These are phyloP conservation scores for Drosophila oshimai DNA, from an alignment of 1,140 invertebrate genomes.

Conservation along the genomic window DNA sequence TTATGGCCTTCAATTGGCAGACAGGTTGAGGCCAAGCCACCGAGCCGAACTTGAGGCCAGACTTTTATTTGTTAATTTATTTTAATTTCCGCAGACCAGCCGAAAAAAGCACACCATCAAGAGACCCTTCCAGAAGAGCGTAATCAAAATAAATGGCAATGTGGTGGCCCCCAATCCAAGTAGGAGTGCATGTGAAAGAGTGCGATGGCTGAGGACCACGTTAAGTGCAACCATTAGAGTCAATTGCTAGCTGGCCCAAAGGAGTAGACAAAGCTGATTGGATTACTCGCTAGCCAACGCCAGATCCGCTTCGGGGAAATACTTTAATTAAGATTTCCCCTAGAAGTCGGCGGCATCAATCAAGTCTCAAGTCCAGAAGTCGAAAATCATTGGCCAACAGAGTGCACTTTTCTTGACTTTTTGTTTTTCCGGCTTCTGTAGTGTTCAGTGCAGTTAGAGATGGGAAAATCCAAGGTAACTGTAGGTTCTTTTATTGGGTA, in stretches of 20 bases:
- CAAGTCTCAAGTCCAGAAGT: conserved; percentile 35
- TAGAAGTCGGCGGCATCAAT: conserved; percentile 14
- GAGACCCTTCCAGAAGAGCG: not conserved
- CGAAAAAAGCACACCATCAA: not conserved
- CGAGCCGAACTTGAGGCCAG: conserved; percentile 7
- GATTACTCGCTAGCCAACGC: conserved; percentile 32
- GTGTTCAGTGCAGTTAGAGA: not conserved
- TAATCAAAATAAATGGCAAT: conserved; percentile 61
- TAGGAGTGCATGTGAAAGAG: conserved; percentile 49
- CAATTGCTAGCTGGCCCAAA: conserved; percentile 23
- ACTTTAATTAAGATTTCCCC: conserved; percentile 29
- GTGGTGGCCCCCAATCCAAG: conserved; percentile 47
- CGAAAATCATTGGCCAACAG: conserved; percentile 13
- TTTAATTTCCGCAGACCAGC: conserved; percentile 51
- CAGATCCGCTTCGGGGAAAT: conserved; percentile 10
- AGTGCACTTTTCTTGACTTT: conserved; percentile 7
- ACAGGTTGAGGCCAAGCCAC: conserved; percentile 12
- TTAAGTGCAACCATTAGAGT: conserved; percentile 48
- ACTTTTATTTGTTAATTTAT: conserved; percentile 59
- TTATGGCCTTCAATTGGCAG: conserved; percentile 44
- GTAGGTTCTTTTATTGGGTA: not conserved
- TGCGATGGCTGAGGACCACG: conserved; percentile 4
- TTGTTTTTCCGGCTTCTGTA: not conserved
- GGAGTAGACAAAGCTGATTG: conserved; percentile 51
- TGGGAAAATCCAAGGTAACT: not conserved